phyloP scores from a whole-genome alignment of 2,113 vertebrate species.

The Thinocorus orbignyianus region DNA sequence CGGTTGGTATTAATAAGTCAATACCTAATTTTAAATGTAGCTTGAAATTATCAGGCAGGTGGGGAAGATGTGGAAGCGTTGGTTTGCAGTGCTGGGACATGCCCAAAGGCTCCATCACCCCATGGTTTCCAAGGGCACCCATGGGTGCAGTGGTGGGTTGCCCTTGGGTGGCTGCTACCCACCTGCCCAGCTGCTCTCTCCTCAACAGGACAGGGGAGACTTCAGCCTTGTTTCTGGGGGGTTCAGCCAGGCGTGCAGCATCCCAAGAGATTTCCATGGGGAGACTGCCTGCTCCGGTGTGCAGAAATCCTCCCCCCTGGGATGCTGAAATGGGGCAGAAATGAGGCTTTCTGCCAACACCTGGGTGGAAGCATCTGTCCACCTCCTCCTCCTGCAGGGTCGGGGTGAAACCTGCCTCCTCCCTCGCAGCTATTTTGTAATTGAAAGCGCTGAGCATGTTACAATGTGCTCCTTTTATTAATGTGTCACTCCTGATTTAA shows the following conservation, averaged over 20 bases:
- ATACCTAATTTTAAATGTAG: too few relatives aligned
- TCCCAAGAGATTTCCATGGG: rapidly evolving
- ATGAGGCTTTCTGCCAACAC: rapidly evolving
- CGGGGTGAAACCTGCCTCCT: background rate
- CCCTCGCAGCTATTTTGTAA: background rate
- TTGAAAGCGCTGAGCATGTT: background rate
- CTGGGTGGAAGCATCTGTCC: background rate
- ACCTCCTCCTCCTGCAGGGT: rapidly evolving
- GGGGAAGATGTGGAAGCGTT: background rate
- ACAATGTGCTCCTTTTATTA: slow-evolving; percentile 12
- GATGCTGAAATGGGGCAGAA: background rate
- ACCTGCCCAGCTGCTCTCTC: background rate
- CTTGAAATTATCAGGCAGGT: too few relatives aligned
- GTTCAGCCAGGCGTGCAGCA: rapidly evolving
- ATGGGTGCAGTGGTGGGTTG: too few relatives aligned
- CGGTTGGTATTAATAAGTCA: background rate
- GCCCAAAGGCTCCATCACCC: background rate
- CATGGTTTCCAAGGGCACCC: rapidly evolving
- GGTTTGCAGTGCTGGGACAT: background rate
- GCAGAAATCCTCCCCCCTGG: background rate
- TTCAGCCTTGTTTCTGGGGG: background rate
- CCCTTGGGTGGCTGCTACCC: background rate
- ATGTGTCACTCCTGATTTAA: slow-evolving; percentile 34
- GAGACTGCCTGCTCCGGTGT: rapidly evolving
- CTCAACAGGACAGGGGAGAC: background rate